Conservation (phyloP, 2,113 vertebrate species). For the Hippocampus barbouri region DNA sequence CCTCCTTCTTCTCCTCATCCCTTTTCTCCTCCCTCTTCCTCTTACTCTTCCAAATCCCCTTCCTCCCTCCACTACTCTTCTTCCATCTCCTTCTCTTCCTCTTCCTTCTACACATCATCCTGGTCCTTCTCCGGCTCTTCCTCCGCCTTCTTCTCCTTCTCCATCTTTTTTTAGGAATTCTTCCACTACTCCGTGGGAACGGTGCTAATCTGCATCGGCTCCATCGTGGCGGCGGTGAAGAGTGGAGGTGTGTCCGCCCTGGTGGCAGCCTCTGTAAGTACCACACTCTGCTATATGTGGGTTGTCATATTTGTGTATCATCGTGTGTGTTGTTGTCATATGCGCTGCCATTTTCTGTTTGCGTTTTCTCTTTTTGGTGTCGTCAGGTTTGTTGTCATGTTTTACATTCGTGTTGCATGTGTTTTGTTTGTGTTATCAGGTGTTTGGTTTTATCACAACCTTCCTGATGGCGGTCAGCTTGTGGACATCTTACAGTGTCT, state of each 20-base stretch:
- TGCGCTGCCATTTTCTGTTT: background rate
- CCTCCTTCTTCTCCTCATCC: background rate
- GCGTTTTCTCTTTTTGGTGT: background rate
- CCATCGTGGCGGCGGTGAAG: slow-evolving; percentile 79
- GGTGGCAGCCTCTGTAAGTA: slow-evolving; percentile 78
- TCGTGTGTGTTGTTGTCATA: background rate
- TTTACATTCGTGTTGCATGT: background rate
- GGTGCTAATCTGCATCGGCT: slow-evolving; percentile 83
- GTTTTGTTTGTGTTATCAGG: slow-evolving; percentile 55
- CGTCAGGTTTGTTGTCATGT: background rate
- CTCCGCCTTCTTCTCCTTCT: background rate
- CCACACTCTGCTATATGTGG: background rate
- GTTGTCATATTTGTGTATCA: background rate
- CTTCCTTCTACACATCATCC: too few species aligned
- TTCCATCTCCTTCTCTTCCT: too few species aligned
- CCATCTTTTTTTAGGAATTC: slow-evolving; percentile 76
- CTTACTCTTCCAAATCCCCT: too few species aligned
- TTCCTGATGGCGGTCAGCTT: slow-evolving; percentile 83
- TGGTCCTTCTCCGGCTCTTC: too few species aligned
- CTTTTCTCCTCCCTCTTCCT: too few species aligned
- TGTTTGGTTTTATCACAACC: slow-evolving; percentile 86
- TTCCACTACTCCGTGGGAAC: slow-evolving; percentile 86
- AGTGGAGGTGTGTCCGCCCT: slow-evolving; percentile 67
- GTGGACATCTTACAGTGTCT: slow-evolving; percentile 87
- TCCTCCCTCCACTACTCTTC: too few species aligned